Base-by-base conservation (phyloP, 30 jellyfish, hydroid and myxozoan species). In the Cassiopea andromeda region DNA sequence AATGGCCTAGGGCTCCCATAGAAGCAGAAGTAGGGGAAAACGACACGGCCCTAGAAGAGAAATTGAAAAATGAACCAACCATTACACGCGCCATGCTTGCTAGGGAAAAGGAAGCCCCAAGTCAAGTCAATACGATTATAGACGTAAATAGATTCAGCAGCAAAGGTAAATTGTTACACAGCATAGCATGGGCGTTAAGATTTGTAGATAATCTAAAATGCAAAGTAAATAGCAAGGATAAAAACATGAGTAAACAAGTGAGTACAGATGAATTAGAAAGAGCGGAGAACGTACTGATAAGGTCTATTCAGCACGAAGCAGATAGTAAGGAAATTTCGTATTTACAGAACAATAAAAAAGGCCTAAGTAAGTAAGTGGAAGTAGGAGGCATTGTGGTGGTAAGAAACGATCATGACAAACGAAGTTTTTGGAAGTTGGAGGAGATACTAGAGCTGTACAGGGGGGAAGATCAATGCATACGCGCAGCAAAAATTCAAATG, bases 1-100 rank as follows among this genome's bases (percentile, higher is more conserved):
- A 44, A 7, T 83, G 93, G 93, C 93, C 93, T 73, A 70, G 57
- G 69, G 47, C 87, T 12, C 88, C 76, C n/a, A 45, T 70, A 44
- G 88, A 76, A 45, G 48, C 48, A 48, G 93, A 76, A 1, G 0
- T 58, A 1, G 79, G 69, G 45, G 79, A 67, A 58, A 46, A 68
- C 48, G 91, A 82, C 46, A 46, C 44, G 44, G 92, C 92, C 50
- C 16, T 83, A 73, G 67, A 83, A 45, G 92, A 83, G 58, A 83
- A 69, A 75, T 67, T 69, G 73, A 83, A 69, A 83, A 12, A 9
- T 13, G 92, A 85, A 66, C 93, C 88, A 44, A 45, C 48, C n/a
- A 45, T 73, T 16, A 73, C 81, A 6, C 88, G 74, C 85, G 79
- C 70, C 54, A 76, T 76, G 88, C 71, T 75, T n/a, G 14, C 47